Evolutionary conservation across 2,113 vertebrate species (phyloP), one percentile per base, ranked within the genome.

Genomic region (Psophia crepitans): DNA sequence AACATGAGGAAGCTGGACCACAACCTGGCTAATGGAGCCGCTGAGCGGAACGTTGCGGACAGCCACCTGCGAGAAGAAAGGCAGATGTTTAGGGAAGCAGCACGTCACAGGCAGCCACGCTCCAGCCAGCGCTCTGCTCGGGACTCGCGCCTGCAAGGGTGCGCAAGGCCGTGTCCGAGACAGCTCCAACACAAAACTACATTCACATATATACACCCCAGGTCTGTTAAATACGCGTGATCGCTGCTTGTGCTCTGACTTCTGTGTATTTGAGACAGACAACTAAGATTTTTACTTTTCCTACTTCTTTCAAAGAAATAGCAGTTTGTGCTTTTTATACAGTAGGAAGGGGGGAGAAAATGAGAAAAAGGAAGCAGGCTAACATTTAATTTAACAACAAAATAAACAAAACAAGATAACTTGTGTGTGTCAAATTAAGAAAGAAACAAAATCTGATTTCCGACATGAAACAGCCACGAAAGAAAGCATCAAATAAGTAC

Each of bases 1-100:
- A 56, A 99, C 98, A 6, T 99, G 99, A 26, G 99, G 99, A 86
- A 99, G 98, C 97, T 99, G 99, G 65, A 99, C 98, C 87, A 99
- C 87, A 66, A 99, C 98, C 3, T 98, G 99, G 94, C 98, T 99
- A 94, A 99, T 99, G 88, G 99, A 99, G 30, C 99, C 99, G 0
- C 96, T 98, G 94, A 98, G 95, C 0, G 98, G 99, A 64, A 99
- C 71, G 1, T 98, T 99, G 96, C 99, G 99, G 61, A 98, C 65
- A 0, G 98, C 95, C 93, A 99, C 97, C 99, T 99, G 96, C 5
- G 39, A 89, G 53, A 54, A 77, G 43, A 18, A 82, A 94, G 53
- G 0, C 22, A 64, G 35, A 64, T 2, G 7, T 13, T 90, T 4
- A 89, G 28, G 61, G 28, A 71, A 95, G 74, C 56, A 77, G 64